Conservation (phyloP, 2,888 invertebrate genomes). For the Shargacucullia verbasci region DNA sequence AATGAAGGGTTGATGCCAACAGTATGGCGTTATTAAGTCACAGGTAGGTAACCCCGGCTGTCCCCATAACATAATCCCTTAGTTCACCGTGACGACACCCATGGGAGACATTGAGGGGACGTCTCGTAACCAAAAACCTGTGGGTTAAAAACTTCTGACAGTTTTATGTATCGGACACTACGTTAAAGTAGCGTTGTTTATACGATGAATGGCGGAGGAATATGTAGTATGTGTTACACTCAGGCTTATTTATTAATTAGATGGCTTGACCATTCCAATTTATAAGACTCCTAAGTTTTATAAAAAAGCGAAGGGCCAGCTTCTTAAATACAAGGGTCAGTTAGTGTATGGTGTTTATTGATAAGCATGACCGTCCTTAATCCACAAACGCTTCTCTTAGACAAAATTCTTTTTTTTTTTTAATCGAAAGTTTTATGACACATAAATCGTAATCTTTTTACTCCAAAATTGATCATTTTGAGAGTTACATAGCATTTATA, state of each 20-base stretch:
- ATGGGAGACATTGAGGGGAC: conserved; percentile 23
- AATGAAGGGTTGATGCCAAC: conserved; percentile 22
- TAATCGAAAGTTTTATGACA: too few species aligned
- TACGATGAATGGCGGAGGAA: conserved; percentile 6
- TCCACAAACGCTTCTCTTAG: too few species aligned
- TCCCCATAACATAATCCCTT: conserved; percentile 48
- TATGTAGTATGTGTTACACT: not conserved
- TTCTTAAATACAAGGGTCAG: too few species aligned
- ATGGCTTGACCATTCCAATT: too few species aligned
- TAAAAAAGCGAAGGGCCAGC: too few species aligned
- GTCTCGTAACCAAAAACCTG: conserved; percentile 13
- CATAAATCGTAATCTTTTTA: too few species aligned
- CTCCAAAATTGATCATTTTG: too few species aligned
- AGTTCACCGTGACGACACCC: conserved; percentile 38
- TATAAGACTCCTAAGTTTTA: too few species aligned
- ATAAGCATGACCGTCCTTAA: too few species aligned
- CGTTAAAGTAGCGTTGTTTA: conserved; percentile 24
- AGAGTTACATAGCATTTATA: too few species aligned
- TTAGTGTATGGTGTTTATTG: too few species aligned
- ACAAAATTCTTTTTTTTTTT: too few species aligned
- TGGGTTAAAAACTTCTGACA: conserved; percentile 23
- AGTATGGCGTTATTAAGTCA: conserved; percentile 29
- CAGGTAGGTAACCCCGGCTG: conserved; percentile 22
- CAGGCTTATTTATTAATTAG: not conserved
- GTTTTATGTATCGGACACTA: conserved; percentile 24